Evolutionary conservation across 2,888 invertebrate species (phyloP).

Genomic region (Nymphalis c-album): DNA sequence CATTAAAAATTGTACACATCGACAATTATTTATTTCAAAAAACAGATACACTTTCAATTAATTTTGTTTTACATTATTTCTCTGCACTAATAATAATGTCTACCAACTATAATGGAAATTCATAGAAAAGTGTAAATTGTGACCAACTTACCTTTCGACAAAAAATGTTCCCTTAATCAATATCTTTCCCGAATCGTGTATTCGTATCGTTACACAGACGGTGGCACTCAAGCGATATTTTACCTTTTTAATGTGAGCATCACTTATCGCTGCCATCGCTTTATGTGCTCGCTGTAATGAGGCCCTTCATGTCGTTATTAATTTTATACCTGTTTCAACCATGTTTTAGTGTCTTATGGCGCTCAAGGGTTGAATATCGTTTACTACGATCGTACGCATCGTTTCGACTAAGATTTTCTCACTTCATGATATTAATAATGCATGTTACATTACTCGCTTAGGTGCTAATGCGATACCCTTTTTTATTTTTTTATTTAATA

Average conservation of each 20-base stretch:
- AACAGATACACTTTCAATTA: neutral
- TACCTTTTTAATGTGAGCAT: constrained; percentile 31
- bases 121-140: neutral
- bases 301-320: constrained; percentile 37
- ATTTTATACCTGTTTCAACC: constrained; percentile 38
- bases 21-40: neutral
- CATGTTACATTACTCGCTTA: neutral
- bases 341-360: constrained; percentile 32
- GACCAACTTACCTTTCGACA: neutral
- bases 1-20: neutral
- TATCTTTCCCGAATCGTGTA: constrained; percentile 21
- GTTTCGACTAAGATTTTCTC: constrained; percentile 12
- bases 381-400: constrained; percentile 17
- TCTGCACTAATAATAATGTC: neutral
- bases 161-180: constrained; percentile 12
- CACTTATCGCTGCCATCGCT: constrained; percentile 36
- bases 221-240: constrained; percentile 29
- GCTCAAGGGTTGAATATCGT: constrained; percentile 30
- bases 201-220: constrained; percentile 12
- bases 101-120: neutral
- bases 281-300: constrained; percentile 33
- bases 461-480: neutral
- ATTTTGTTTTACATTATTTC: neutral
- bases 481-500: neutral
- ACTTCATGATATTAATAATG: constrained; percentile 21